These are phyloP conservation scores for Gandaritis pyraliata DNA, from an alignment of 2,888 invertebrate genomes.

Conservation along the genomic window DNA sequence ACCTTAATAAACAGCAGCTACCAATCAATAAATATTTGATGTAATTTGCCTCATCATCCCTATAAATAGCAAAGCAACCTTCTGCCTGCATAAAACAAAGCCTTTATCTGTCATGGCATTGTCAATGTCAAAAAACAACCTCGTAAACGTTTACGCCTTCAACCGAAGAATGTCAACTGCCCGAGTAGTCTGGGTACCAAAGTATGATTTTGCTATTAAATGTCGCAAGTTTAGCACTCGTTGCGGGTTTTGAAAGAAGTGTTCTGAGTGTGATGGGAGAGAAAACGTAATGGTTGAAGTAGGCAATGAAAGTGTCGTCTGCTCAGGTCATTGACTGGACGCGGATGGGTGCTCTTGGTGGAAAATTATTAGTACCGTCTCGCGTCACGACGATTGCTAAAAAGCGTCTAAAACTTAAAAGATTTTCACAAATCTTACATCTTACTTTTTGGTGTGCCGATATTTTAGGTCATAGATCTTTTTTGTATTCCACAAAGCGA, in stretches of 20 bases:
- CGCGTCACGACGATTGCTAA: conserved; percentile 28
- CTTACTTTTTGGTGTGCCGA: background rate
- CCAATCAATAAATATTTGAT: conserved; percentile 1
- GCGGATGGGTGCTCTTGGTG: conserved; percentile 51
- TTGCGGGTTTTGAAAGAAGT: conserved; percentile 20
- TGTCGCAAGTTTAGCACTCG: conserved; percentile 30
- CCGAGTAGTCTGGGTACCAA: conserved; percentile 11
- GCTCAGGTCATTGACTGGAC: conserved; percentile 57
- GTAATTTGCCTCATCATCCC: conserved; percentile 17
- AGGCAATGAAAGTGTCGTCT: conserved; percentile 50
- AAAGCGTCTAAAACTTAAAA: conserved; percentile 10
- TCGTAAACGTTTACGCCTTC: conserved; percentile 44
- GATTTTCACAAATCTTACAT: conserved; percentile 3
- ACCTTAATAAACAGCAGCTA: too few relatives aligned
- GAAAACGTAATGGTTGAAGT: conserved; percentile 34
- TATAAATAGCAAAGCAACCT: conserved; percentile 23
- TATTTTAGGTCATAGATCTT: background rate
- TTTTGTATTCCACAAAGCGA: background rate
- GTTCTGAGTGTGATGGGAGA: conserved; percentile 15
- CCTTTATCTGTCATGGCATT: conserved; percentile 44
- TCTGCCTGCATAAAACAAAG: conserved; percentile 24
- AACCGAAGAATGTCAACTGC: conserved; percentile 46
- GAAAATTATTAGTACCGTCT: conserved; percentile 46
- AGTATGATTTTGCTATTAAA: conserved; percentile 17
- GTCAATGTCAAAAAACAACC: conserved; percentile 59